Base-by-base conservation (phyloP, 2,113 vertebrate species). In the Furnarius figulus region DNA sequence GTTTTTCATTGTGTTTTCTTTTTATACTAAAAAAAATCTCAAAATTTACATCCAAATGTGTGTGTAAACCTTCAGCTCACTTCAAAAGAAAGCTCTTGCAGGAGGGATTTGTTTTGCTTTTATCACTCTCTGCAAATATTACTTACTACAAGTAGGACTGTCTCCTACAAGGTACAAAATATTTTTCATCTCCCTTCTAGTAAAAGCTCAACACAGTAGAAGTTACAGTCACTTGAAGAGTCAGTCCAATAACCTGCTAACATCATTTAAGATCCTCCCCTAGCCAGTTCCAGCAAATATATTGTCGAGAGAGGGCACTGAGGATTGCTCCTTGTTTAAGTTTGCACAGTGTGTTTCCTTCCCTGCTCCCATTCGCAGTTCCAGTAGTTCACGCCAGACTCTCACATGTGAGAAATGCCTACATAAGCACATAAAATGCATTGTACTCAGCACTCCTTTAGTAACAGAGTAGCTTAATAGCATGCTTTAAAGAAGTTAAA, bases 251-350 rank as follows among this genome's bases (percentile, higher is more conserved):
- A 84, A 55, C 12, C 27, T 17, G 42, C 17, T 71, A 80, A 44
- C 30, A 77, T 20, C 42, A 52, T 16, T 77, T 49, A 40, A 63
- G 24, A 33, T 85, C 39, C 52, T 89, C 55, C 33, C 23, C 35
- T 68, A 49, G 77, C 27, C 67, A 72, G 22, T n/a, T 74, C 37
- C 44, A 81, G 18, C 2, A 5, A 86, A 67, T 24, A 37, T 18
- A 19, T 49, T 81, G 67, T 86, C 92, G 72, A 90, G 87, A 90
- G 83, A 95, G 83, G 76, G 68, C 72, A 81, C 88, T 44, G 40
- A 76, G 93, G 71, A 46, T 71, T 88, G 84, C 9, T 86, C 68
- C 46, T 72, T 72, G n/a, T 61, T 93, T 37, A 21, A 74, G n/a
- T 52, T 14, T 80, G 56, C 35, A 59, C 63, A 63, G 59, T 1